Evolutionary conservation across 2,113 vertebrate genomes (phyloP), one percentile per base, ranked within the genome.

Genomic region (Odontophorus gujanensis): DNA sequence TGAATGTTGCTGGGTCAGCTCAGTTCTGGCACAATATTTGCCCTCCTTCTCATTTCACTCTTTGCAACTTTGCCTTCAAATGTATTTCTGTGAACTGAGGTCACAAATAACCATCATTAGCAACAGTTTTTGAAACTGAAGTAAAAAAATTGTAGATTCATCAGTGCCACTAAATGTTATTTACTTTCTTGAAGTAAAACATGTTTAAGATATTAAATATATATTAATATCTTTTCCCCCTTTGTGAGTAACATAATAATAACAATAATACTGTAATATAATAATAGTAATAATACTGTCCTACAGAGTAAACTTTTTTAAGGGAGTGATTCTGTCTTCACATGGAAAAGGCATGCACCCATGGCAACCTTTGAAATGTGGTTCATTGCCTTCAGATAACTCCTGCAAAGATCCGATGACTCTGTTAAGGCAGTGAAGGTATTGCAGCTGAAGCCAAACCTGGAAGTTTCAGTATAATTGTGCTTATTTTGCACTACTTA

Each of bases 141-240:
- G 26, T 9, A 5, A 5, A 43, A 30, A 32, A 62, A 63, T 68
- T 12, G 28, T 13, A 50, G 18, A 24, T 40, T 55, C 14, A 14
- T 61, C 14, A 34, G 19, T 32, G 6, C 13, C 67, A 45, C 16
- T 83, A 61, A 71, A 58, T 67, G 8, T 63, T 86, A 50, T 43
- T 93, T 77, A 80, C 28, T 84, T 90, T 53, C n/a, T 61, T 90
- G 17, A 51, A 85, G 74, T 86, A 62, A 89, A 67, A 17, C 72
- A 48, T 6, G 8, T 77, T 25, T 84, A 55, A 88, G 50, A 30
- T 68, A 71, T 32, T 63, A 88, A 13, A 50, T 40, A 86, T 38
- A 26, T 55, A 71, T 32, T 55, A 83, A 12, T 48, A 20, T 4
- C 15, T 34, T 51, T 40, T 7, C 1, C 3, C 16, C 3, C 18